Percentiles rank a stretch among this genome's conserved stretches.
Conservation (phyloP, 2,888 invertebrate genomes). For the Aporophyla lueneburgensis region DNA sequence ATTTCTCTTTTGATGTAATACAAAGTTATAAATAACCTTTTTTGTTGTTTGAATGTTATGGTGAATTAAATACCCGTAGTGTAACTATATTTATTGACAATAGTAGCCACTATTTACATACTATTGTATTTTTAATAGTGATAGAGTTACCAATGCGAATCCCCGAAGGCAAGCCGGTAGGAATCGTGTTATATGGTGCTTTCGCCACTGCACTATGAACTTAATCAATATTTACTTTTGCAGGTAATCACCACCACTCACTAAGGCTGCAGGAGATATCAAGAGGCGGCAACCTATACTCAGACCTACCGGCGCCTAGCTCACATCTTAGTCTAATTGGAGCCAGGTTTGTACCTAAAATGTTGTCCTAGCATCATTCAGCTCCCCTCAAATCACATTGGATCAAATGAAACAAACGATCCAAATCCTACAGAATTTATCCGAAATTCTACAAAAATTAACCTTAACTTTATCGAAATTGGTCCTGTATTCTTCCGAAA, state of each 20-base stretch:
- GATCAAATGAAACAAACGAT: background rate
- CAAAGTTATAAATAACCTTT: too few species aligned
- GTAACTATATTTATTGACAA: too few species aligned
- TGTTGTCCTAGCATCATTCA: background rate
- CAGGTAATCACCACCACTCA: conserved; percentile 85
- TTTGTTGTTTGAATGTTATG: too few species aligned
- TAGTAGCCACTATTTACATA: too few species aligned
- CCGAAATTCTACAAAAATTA: background rate
- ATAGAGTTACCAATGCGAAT: too few species aligned
- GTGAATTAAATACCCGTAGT: too few species aligned
- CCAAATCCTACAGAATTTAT: background rate
- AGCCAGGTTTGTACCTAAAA: conserved; percentile 79
- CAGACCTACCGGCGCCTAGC: conserved; percentile 95
- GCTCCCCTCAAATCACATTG: too few species aligned
- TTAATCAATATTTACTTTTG: background rate
- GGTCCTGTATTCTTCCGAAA: background rate
- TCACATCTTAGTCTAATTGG: conserved; percentile 90
- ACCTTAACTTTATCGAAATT: background rate
- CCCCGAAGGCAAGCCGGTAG: too few species aligned
- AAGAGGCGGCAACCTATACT: conserved; percentile 93
- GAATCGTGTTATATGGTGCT: too few species aligned
- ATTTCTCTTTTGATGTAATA: too few species aligned
- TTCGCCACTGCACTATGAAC: background rate
- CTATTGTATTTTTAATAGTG: too few species aligned
- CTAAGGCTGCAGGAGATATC: conserved; percentile 90